Percentiles rank a stretch among this genome's conserved stretches.
Evolutionary conservation across 2,113 vertebrate genomes (phyloP).

Genomic region (Sula dactylatra): DNA sequence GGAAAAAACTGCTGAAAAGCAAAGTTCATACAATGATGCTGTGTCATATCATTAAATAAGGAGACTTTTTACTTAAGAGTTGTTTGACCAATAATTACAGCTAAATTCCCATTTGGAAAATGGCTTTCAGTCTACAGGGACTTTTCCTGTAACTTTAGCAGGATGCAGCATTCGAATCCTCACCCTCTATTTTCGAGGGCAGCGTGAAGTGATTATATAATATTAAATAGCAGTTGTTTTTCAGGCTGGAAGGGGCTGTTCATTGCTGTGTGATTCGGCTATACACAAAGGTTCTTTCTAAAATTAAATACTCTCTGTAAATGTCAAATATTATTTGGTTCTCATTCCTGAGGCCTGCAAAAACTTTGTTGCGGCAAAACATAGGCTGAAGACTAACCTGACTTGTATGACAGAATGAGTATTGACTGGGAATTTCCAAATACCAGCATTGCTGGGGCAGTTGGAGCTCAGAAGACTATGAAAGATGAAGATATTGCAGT

Average conservation of each 20-base stretch:
- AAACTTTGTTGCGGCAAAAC: neutral
- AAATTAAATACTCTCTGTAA: neutral
- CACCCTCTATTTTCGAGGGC: neutral
- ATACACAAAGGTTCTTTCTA: neutral
- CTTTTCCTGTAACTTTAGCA: constrained; percentile 34
- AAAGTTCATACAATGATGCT: neutral
- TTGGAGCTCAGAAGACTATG: neutral
- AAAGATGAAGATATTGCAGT: neutral
- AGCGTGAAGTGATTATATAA: neutral
- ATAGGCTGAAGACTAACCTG: neutral
- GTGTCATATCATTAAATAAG: neutral
- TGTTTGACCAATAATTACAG: constrained; percentile 5
- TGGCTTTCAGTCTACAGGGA: neutral
- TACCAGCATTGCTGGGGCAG: neutral
- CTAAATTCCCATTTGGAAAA: neutral
- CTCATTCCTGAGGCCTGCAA: neutral
- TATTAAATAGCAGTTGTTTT: neutral
- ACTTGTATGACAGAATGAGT: neutral
- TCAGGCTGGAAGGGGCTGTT: neutral
- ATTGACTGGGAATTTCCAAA: neutral
- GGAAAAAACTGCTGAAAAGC: neutral
- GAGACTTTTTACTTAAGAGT: constrained; percentile 12
- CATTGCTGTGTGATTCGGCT: neutral
- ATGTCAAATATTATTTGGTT: neutral
- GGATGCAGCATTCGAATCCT: neutral